These are phyloP conservation scores for human (Homo sapiens) DNA, from an alignment of 2,113 vertebrate genomes.

Conservation along the genomic window GRCh38 chr3:173189501-173190000, in stretches of 20 bases:
- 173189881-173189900: neutral
- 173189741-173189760: neutral
- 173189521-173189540: neutral
- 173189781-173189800: neutral
- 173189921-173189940: neutral
- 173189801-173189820: neutral
- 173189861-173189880: neutral
- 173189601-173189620: neutral
- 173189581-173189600: neutral
- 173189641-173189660: neutral
- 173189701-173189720: neutral
- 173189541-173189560: neutral
- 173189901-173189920: neutral
- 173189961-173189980: neutral
- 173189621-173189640: neutral
- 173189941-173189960: neutral
- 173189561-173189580: neutral
- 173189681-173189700: neutral
- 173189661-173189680: neutral
- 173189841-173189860: neutral
- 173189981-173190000: neutral
- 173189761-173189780: neutral
- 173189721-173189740: neutral
- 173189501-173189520: neutral
- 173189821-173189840: neutral